These are phyloP conservation scores for Trissolcus japonicus DNA, from an alignment of 2,888 invertebrate species.

Conservation along the genomic window DNA sequence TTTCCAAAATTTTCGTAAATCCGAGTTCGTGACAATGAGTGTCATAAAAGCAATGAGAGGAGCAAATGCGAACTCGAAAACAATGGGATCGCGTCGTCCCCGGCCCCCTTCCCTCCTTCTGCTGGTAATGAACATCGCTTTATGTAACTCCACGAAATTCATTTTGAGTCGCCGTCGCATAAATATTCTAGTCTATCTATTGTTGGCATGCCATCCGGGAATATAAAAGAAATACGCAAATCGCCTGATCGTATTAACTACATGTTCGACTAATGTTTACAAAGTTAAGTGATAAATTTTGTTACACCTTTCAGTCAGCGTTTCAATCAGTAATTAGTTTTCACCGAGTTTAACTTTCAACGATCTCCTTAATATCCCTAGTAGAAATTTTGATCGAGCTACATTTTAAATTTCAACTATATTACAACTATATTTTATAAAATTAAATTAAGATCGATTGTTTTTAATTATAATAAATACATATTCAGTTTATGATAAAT, in stretches of 20 bases:
- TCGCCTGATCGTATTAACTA: slow-evolving; percentile 2
- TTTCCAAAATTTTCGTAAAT: slow-evolving; percentile 52
- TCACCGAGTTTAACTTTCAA: too few relatives aligned
- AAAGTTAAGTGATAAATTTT: slow-evolving; percentile 5
- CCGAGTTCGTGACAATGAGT: slow-evolving; percentile 50
- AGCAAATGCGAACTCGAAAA: slow-evolving; percentile 48
- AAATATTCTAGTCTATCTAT: slow-evolving; percentile 38
- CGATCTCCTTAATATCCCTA: too few relatives aligned
- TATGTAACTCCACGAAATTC: slow-evolving; percentile 43
- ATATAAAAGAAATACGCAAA: slow-evolving; percentile 20
- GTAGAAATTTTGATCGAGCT: too few relatives aligned
- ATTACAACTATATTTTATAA: too few relatives aligned
- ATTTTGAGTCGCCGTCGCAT: slow-evolving; percentile 44
- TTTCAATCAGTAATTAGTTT: too few relatives aligned
- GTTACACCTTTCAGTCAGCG: too few relatives aligned
- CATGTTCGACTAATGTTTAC: background rate
- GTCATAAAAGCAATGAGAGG: slow-evolving; percentile 48
- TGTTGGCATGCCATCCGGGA: slow-evolving; percentile 15
- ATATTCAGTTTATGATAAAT: too few relatives aligned
- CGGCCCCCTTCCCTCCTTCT: background rate
- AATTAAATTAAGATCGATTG: too few relatives aligned
- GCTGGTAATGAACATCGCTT: slow-evolving; percentile 55
- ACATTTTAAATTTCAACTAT: too few relatives aligned
- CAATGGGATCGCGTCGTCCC: slow-evolving; percentile 39
- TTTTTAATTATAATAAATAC: too few relatives aligned